Conservation (phyloP, 2,797 vertebrate species). For the Phrynocephalus guinanensis region DNA sequence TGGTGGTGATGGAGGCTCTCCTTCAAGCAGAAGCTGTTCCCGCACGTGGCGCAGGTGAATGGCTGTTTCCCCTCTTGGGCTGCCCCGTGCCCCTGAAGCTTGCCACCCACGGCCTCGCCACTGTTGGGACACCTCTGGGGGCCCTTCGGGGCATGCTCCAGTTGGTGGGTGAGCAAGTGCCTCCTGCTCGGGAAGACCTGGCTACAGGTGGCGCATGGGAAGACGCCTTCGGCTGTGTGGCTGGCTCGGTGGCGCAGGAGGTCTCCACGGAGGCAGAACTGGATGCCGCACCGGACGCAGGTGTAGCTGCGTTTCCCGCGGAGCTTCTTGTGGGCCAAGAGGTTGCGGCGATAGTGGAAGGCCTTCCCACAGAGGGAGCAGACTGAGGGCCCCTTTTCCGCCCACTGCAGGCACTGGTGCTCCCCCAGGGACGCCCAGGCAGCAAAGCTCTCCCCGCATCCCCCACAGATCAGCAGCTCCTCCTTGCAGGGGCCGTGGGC, state of each 20-base stretch:
- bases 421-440: background rate
- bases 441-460: constrained; percentile 36
- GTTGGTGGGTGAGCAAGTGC: background rate
- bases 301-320: background rate
- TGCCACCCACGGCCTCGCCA: accelerated
- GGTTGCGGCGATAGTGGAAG: constrained; percentile 51
- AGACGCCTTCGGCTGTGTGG: background rate
- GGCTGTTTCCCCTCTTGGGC: background rate
- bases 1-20: constrained; percentile 44
- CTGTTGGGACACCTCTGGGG: background rate
- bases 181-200: constrained; percentile 8
- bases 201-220: background rate
- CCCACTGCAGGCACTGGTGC: background rate
- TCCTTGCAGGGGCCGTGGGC: accelerated
- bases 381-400: background rate
- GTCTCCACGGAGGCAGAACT: constrained; percentile 59
- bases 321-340: constrained; percentile 61
- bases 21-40: constrained; percentile 46
- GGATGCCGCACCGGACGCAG: constrained; percentile 15
- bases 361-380: constrained; percentile 51
- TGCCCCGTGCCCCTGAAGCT: background rate
- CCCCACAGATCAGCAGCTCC: background rate
- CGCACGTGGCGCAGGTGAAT: constrained; percentile 42
- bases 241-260: constrained; percentile 55
- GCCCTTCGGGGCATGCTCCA: too few species aligned